Evolutionary conservation across 2,888 invertebrate species (phyloP), one percentile per base, ranked within the genome.

Genomic region (Brachypalpus laphriformis): DNA sequence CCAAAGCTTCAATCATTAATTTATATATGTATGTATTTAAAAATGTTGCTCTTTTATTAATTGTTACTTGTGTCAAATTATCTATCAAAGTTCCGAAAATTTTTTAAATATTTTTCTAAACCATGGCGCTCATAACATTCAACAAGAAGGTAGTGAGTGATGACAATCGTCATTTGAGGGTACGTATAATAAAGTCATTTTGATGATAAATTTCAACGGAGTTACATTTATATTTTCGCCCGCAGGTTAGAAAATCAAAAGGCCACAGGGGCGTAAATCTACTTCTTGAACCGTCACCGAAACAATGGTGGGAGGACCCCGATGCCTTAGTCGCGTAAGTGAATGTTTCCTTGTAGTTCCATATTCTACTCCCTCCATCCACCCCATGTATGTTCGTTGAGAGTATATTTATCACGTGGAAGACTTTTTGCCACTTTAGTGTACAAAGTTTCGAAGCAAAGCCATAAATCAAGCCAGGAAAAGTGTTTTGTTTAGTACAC

Each of bases 281-380:
- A 1, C 77, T 90, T 1, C 78, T 90, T 45, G 90, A 90, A 54
- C 89, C 90, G 2, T 87, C 89, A 0, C 86, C 88, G 16, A 88
- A 89, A 42, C 88, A 90, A 85, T 91, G 91, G 91, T 91, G 91
- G 91, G 91, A 91, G 86, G 91, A 91, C 88, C 89, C 90, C 56
- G 90, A 91, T 88, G 90, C 91, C 5, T 86, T 91, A 51, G 90
- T 91, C 87, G 91, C 91, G 91, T 91, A 90, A 91, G 91, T 16
- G 31, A 42, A 42, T 25, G 66, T 57, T 77, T 76, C 14, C 77
- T 86, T 59, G 65, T 78, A 82, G 80, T 11, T 20, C 25, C 31
- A 7, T 18, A 40, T 63, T 42, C 14, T n/a, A 8, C 1, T 16
- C 18, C n/a, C 25, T 11, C 0, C 31, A 18, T 18, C 14, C 9